A percentile compares a stretch with the other conserved stretches of the same genome.
These are phyloP conservation scores for Bellardia bayeri DNA, from an alignment of 2,888 invertebrate species.

Conservation along the genomic window DNA sequence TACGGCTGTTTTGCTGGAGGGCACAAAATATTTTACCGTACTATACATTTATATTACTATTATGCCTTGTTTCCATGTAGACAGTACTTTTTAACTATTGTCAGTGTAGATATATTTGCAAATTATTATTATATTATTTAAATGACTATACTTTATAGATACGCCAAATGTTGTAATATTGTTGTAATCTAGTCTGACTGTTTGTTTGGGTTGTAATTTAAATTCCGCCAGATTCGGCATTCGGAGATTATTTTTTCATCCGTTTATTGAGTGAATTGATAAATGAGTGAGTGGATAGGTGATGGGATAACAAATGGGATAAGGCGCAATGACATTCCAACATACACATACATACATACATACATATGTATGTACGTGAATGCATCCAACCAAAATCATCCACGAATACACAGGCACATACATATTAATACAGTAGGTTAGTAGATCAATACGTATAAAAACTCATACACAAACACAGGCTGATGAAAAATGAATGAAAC, in stretches of 20 bases:
- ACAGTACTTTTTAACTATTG: not conserved
- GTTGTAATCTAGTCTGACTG: not conserved
- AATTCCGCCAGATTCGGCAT: slow-evolving; percentile 13
- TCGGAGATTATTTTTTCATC: slow-evolving; percentile 37
- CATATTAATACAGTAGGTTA: slow-evolving; percentile 55
- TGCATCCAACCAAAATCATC: not conserved
- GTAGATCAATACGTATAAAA: slow-evolving; percentile 63
- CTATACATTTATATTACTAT: too few species aligned
- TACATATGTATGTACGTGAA: not conserved
- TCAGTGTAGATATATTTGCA: not conserved
- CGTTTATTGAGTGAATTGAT: not conserved
- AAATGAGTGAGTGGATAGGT: not conserved
- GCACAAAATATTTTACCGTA: too few species aligned
- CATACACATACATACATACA: not conserved
- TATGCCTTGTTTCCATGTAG: too few species aligned
- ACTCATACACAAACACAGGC: slow-evolving; percentile 1
- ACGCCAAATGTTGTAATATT: not conserved
- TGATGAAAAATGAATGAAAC: not conserved
- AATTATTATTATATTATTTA: not conserved
- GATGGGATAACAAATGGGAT: slow-evolving; percentile 8
- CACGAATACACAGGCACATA: slow-evolving; percentile 19
- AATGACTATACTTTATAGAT: slow-evolving; percentile 1
- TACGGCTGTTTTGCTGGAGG: too few species aligned
- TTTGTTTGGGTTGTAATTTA: slow-evolving; percentile 1
- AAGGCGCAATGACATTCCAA: slow-evolving; percentile 18